A percentile compares a stretch with the other conserved stretches of the same genome.
These are phyloP conservation scores for Tachina lurida DNA, from an alignment of 2,888 invertebrate genomes.

Conservation along the genomic window DNA sequence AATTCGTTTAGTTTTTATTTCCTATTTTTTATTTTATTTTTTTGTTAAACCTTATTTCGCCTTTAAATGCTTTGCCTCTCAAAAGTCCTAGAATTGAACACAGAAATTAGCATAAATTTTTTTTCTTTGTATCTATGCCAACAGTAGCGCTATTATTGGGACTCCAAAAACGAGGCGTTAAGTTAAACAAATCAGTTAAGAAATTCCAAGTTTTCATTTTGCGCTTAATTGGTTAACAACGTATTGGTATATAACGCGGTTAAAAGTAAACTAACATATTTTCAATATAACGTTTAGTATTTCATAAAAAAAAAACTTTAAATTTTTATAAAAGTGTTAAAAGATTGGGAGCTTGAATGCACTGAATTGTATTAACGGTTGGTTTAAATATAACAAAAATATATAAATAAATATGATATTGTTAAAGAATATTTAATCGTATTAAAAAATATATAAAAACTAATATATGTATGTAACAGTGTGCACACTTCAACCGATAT, in stretches of 20 bases:
- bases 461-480: no score
- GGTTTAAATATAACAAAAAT: neutral
- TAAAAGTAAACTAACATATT: slow-evolving; percentile 24
- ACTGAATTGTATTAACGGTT: slow-evolving; percentile 21
- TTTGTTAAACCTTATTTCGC: slow-evolving; percentile 11
- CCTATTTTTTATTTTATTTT: neutral
- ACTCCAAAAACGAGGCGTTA: slow-evolving; percentile 70
- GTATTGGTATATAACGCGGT: slow-evolving; percentile 53
- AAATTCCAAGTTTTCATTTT: slow-evolving; percentile 77
- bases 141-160: slow-evolving; percentile 63
- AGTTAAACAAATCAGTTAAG: slow-evolving; percentile 71
- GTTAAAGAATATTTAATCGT: no score
- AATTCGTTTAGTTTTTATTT: slow-evolving; percentile 25
- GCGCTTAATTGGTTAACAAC: slow-evolving; percentile 77
- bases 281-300: neutral
- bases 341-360: neutral
- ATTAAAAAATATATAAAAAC: neutral
- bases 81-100: slow-evolving; percentile 40
- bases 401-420: neutral
- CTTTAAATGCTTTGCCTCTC: slow-evolving; percentile 7
- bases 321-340: neutral
- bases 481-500: no score
- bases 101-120: slow-evolving; percentile 48
- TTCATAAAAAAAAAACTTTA: neutral
- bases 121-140: slow-evolving; percentile 72